Base-by-base conservation (phyloP, 1,140 invertebrate species). In the Latrodectus geometricus region DNA sequence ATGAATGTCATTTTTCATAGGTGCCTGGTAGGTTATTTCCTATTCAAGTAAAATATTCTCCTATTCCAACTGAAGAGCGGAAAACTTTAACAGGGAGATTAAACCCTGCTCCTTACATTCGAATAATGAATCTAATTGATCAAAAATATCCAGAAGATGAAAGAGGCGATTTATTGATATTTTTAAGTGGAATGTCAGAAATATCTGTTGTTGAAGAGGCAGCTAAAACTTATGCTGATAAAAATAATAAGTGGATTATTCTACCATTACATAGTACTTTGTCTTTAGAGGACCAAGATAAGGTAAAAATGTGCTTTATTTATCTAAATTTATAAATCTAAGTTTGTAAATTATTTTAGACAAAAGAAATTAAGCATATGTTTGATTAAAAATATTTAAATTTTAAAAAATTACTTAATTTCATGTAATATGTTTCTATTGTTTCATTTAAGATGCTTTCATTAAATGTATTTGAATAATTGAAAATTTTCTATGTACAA, bases 141-240 rank as follows among this genome's bases (percentile, higher is more conserved):
- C 86, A 88, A 76, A 90, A 91, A 89, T 91, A 93, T 91, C 91
- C 91, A 93, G 94, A 91, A 72, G 93, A 94, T 80, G 97, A 99
- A 92, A 94, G 97, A 90, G 98, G 98, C 0, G 98, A 99, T 92
- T 92, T 99, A 8, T 92, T 99, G 8, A 96, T 99, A 88, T 99
- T 99, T 92, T 92, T 99, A 87, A 98, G 97, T 91, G 98, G 98
- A 21, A 95, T 98, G 89, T 95, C 95, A 90, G 98, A 99, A 92
- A 99, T 99, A 88, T 95, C 95, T 72, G 93, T 95, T 0, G 94
- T 99, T 9, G 95, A 95, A 56, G 97, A 98, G 89, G 97, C 97
- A 21, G 95, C 96, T 0, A 94, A 95, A 88, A 94, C 95, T 88
- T 99, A 99, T 90, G 95, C 92, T 52, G 94, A 95, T 88, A 94